phyloP scores from a whole-genome alignment of 2,113 vertebrate genomes.

The Zingel zingel region DNA sequence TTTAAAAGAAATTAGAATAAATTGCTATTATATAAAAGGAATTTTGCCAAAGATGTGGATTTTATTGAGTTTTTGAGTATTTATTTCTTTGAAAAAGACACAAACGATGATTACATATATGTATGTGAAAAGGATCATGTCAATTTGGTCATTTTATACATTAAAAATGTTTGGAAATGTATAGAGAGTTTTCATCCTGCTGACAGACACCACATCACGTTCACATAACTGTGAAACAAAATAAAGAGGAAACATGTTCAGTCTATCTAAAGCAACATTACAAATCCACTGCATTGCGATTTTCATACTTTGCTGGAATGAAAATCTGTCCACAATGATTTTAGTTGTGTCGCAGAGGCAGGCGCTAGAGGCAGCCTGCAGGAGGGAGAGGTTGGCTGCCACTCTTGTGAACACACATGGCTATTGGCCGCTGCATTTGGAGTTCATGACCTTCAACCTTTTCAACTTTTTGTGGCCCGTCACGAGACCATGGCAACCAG shows the following conservation, averaged over 20 bases:
- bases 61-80: background rate
- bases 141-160: background rate
- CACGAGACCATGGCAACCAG: no score
- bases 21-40: background rate
- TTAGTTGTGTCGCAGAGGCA: no score
- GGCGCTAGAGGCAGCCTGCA: no score
- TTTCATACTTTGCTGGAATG: background rate
- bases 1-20: conserved; percentile 4
- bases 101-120: background rate
- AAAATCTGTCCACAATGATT: background rate
- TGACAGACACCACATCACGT: background rate
- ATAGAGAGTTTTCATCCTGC: background rate
- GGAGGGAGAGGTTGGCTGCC: no score
- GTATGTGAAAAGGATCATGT: background rate
- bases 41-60: background rate
- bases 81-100: background rate
- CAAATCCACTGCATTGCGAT: background rate
- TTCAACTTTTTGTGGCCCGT: no score
- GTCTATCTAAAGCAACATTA: background rate
- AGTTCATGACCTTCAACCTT: no score
- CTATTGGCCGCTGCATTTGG: no score
- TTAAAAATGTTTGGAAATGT: background rate
- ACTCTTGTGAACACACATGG: background rate
- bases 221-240: background rate
- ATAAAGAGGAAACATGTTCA: background rate